A percentile compares a stretch with the other conserved stretches of the same genome.
These are phyloP conservation scores for Rhabdornis inornatus DNA, from an alignment of 2,113 vertebrate genomes.

Conservation along the genomic window DNA sequence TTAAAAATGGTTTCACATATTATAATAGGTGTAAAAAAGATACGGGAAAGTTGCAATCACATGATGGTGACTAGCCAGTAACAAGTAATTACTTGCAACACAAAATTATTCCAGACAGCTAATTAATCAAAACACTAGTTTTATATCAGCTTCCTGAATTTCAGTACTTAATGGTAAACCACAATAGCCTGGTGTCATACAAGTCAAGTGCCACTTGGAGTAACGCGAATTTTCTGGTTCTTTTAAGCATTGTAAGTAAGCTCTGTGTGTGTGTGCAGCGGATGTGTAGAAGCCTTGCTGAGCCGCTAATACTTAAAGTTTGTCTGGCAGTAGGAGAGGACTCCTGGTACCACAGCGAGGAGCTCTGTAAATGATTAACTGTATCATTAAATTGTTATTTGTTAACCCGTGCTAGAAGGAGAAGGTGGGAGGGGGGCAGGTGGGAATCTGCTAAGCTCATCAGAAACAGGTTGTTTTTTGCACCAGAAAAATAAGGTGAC, in stretches of 20 bases:
- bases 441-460: background rate
- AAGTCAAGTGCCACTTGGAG: background rate
- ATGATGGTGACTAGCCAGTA: background rate
- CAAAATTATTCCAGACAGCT: background rate
- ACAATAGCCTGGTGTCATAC: background rate
- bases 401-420: slow-evolving; percentile 22
- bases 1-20: background rate
- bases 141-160: background rate
- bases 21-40: background rate
- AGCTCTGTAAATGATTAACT: slow-evolving; percentile 78
- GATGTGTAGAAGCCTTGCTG: background rate
- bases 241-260: background rate
- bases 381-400: slow-evolving; percentile 59
- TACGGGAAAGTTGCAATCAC: background rate
- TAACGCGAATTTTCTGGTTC: background rate
- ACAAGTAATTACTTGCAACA: background rate
- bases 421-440: background rate
- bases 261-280: background rate
- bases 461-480: background rate
- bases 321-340: background rate
- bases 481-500: background rate
- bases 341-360: background rate
- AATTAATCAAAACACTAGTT: background rate
- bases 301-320: slow-evolving; percentile 28
- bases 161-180: background rate